Base-by-base conservation (phyloP, 1,140 invertebrate species). In the Pectinophora gossypiella region DNA sequence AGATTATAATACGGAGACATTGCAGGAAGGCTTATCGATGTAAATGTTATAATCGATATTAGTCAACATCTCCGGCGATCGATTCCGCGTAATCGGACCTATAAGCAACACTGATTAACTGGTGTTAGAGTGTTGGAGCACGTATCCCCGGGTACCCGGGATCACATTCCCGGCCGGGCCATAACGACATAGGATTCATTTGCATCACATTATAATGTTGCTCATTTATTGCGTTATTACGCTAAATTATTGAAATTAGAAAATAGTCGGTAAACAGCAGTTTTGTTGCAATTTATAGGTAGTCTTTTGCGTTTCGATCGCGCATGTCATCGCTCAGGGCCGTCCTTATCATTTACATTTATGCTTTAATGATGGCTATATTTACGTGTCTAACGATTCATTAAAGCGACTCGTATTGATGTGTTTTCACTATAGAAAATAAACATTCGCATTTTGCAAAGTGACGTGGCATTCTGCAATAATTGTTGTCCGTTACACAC, bases 11-110 rank as follows among this genome's bases (percentile, higher is more conserved):
- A 40, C 27, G 63, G 59, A 61, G 59, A 68, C 59, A 71, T 59
- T 59, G 56, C 61, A 64, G 61, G 63, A 67, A 61, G 59, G 49
- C 32, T 51, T 54, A 50, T 57, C 45, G 56, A 58, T 59, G 62
- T 72, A 69, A 71, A 73, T 74, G 61, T 70, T 70, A 66, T 74
- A 69, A 79, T 76, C 71, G 71, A 69, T 76, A 72, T 76, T 76
- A 74, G 63, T 72, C 61, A 51, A 71, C 58, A 62, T 66, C 56
- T 61, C 51, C 56, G 47, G 46, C 12, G 65, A 68, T 72, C 68
- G 70, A 64, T 72, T 76, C 67, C 63, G 47, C 49, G 68, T 76
- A 76, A 71, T 68, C 61, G 57, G 48, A 69, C 61, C 62, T 61
- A 68, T 57, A 57, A 63, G 59, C 57, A 67, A 63, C 60, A 64